Evolutionary conservation across 2,888 invertebrate genomes (phyloP), one percentile per base, ranked within the genome.

Genomic region (Sarcophaga carnaria): DNA sequence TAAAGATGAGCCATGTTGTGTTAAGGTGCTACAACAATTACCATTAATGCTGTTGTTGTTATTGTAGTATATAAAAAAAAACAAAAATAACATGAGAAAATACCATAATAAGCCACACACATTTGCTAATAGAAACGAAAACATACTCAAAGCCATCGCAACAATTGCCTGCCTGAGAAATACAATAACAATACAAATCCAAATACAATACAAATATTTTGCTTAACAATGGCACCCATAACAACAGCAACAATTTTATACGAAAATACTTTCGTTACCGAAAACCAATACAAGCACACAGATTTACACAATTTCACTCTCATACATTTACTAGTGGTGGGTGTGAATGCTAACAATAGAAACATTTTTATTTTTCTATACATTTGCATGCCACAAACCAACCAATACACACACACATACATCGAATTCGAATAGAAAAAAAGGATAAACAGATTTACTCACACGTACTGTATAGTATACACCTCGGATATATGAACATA

Each of bases 201-300:
- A n/a, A 60, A 37, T 59, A 17, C 47, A 49, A 37, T 17, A 25
- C 22, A 22, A 20, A 12, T 60, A 59, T 77, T 59, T 17, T 22
- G 45, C 22, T 45, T 14, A 77, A 77, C 59, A 77, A 77, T 59
- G 37, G 17, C 37, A 37, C 10, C 37, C 8, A 37, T 10, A 45
- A 10, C 14, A 67, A 67, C 10, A 60, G 25, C 59, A 67, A 74
- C 3, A 69, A 69, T 69, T 27, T 20, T 60, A 27, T 60, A 10
- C 37, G 37, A 59, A n/a, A 71, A 70, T 49, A 76, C 22, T 69
- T 69, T 6, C 17, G 54, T 67, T 45, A 67, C 37, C n/a, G 5
- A 74, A 25, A 59, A 45, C 62, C 20, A 45, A 47, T 27, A 63
- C 60, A 22, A 20, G 6, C 8, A 47, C 47, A 62, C 62, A 74